A percentile compares a stretch with the other conserved stretches of the same genome.
These are phyloP conservation scores for Cherax destructor DNA, from an alignment of 1,140 invertebrate genomes.

Conservation along the genomic window DNA sequence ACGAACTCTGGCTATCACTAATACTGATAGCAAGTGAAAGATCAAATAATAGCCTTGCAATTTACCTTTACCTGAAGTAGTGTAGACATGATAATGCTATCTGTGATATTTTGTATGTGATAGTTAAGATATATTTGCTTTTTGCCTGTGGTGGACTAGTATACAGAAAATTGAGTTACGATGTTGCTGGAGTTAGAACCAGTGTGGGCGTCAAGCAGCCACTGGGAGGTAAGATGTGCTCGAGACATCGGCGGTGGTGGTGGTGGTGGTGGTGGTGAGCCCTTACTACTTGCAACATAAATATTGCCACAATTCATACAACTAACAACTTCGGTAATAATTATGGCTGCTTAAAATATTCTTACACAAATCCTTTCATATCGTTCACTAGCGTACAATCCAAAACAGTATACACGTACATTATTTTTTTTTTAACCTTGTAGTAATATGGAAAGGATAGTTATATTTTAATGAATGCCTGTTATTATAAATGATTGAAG, in stretches of 20 bases:
- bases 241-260: background rate
- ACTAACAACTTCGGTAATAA: background rate
- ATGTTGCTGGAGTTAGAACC: conserved; percentile 47
- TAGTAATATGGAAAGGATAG: too few species aligned
- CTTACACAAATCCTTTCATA: background rate
- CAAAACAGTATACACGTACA: too few species aligned
- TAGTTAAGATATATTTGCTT: background rate
- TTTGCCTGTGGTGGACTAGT: background rate
- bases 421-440: too few species aligned
- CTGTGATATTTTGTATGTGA: background rate
- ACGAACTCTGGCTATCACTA: too few species aligned
- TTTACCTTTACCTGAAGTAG: too few species aligned
- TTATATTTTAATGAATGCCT: too few species aligned
- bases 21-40: too few species aligned
- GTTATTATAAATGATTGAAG: too few species aligned
- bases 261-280: background rate
- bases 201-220: conserved; percentile 9
- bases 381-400: too few species aligned
- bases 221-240: conserved; percentile 32
- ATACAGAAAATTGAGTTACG: background rate
- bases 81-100: background rate
- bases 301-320: background rate
- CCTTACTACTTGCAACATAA: background rate
- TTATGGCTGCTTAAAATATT: background rate
- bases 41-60: too few species aligned